Evolutionary conservation across 2,113 vertebrate genomes (phyloP), one percentile per base, ranked within the genome.

Genomic region (Alligator mississippiensis): DNA sequence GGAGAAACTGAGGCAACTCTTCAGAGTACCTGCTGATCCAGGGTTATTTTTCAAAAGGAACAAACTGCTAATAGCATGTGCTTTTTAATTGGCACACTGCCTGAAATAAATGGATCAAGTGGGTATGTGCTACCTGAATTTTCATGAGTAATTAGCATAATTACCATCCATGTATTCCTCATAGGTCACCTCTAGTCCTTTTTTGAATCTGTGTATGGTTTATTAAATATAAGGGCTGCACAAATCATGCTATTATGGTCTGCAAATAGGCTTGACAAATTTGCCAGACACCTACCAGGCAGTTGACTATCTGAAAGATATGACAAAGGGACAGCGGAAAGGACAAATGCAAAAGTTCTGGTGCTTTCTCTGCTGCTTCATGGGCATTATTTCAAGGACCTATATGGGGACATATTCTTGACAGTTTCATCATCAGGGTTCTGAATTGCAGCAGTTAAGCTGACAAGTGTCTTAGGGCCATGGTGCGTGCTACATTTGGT

Each of bases 151-250:
- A 94, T 95, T 86, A 93, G 84, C 85, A 68, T 90, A 91, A 95
- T 91, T 88, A 94, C 90, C 79, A 87, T 87, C 92, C 72, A 83
- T 75, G 82, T 81, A 89, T 90, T 82, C 61, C 87, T 92, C 81
- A 94, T 18, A 10, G 11, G 84, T 60, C 89, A 75, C 76, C 30
- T 91, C 81, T 70, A 21, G 22, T 0, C 3, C 86, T 83, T 63
- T 84, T 12, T 80, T 85, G 83, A 34, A 58, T 16, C 1, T 14
- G 77, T 5, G 13, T 47, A 15, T 2, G 21, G 64, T 55, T 85
- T 74, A 57, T 63, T 74, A 80, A 61, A 76, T 27, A 11, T 18
- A 30, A 90, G 92, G 77, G 62, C 83, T 86, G 84, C 86, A 55
- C 25, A 54, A 24, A 1, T 30, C 78, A 60, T 74, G 17, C 82